Evolutionary conservation across 2,888 invertebrate genomes (phyloP), one percentile per base, ranked within the genome.

Genomic region (Meta bourneti): DNA sequence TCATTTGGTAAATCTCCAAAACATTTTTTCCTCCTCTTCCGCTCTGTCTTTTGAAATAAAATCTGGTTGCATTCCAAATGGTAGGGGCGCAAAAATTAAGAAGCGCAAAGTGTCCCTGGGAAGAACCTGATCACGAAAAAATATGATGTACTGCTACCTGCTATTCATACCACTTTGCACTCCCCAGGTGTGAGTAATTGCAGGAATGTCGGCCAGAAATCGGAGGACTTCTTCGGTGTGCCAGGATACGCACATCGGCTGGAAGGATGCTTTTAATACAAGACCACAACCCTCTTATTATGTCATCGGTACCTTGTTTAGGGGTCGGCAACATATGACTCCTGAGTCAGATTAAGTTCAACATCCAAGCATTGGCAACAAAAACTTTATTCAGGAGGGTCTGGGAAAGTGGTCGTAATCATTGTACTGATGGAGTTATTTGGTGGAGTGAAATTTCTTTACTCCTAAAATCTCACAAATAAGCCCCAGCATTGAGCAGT

Each of bases 171-270:
- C 34, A 77, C 77, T 77, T 77, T 77, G 34, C 34, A 79, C 61
- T 79, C 79, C 13, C 61, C 34, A 79, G 79, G 79, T 79, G 79
- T 79, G 61, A 61, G 34, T 61, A 79, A 79, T 79, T 54, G 61
- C 34, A 4, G 34, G 79, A 79, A 79, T 61, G 61, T 54, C 20
- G 54, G 13, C 7, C 54, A 20, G 79, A 48, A 20, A 5, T 51
- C 51, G 19, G 51, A 51, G 34, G 34, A 34, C 61, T 34, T 5
- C 16, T 79, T 54, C 54, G 61, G 34, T 52, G 61, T 61, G 13
- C 61, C 34, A 34, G 34, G 34, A 34, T 34, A 4, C 4, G 34
- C 34, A 34, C 34, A 16, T 61, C 61, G 11, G 61, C 61, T 61
- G 16, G 13, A 61, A 61, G 16, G 61, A 16, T 9, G 61, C 61